Conservation (phyloP, 2,113 vertebrate genomes). For the Marmota flaviventris region DNA sequence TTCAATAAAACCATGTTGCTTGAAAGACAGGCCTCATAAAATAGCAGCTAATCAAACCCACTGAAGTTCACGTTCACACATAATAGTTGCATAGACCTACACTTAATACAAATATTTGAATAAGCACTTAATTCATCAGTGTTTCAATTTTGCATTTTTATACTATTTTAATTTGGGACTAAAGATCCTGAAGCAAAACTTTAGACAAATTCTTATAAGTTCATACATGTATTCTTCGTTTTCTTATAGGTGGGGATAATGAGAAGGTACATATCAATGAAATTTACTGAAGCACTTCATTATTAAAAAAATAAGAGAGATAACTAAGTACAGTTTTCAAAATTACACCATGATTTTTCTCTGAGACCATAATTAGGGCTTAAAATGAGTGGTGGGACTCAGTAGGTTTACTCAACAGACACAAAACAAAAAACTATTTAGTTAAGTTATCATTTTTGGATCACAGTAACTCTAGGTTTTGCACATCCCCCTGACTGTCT, state of each 20-base stretch:
- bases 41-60: background rate
- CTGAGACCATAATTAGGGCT: background rate
- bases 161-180: background rate
- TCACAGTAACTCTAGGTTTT: background rate
- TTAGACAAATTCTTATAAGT: slow-evolving; percentile 2
- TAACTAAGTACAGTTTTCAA: background rate
- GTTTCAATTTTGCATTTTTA: slow-evolving; percentile 42
- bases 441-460: background rate
- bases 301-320: background rate
- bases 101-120: background rate
- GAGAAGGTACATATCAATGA: background rate
- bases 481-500: background rate
- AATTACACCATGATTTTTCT: background rate
- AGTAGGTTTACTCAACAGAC: background rate
- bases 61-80: background rate
- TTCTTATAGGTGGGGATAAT: background rate
- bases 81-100: background rate
- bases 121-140: background rate
- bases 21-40: slow-evolving; percentile 9
- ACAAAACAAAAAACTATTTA: slow-evolving; percentile 23
- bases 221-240: background rate
- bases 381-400: background rate
- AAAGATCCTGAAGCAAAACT: slow-evolving; percentile 15
- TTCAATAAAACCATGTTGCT: background rate
- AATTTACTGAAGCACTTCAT: background rate